These are phyloP conservation scores for Latrodectus elegans DNA, from an alignment of 2,888 invertebrate genomes.

Conservation along the genomic window DNA sequence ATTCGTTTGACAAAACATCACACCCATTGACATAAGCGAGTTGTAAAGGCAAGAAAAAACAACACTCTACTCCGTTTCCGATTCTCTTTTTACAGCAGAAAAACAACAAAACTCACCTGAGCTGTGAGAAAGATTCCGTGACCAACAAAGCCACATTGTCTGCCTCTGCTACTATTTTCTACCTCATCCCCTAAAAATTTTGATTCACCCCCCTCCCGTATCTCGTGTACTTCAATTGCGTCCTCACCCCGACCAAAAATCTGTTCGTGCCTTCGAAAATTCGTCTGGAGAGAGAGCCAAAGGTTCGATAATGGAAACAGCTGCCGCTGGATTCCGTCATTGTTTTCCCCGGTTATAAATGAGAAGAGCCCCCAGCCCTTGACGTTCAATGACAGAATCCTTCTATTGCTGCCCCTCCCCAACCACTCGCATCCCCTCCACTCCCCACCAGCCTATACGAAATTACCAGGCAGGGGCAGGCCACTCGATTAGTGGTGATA, in stretches of 20 bases:
- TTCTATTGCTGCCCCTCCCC: conserved; percentile 37
- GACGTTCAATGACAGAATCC: conserved; percentile 67
- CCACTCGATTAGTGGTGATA: conserved; percentile 68
- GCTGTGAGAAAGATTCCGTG: conserved; percentile 34
- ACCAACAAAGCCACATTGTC: conserved; percentile 51
- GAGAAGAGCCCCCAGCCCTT: conserved; percentile 63
- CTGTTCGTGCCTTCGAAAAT: conserved; percentile 63
- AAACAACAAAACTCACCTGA: background rate
- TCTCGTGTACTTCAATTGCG: conserved; percentile 7
- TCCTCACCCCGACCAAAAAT: conserved; percentile 36
- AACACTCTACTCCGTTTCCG: background rate
- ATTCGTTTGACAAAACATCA: too few relatives aligned
- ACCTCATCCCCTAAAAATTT: conserved; percentile 27
- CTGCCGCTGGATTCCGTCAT: conserved; percentile 66
- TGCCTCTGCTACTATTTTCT: background rate
- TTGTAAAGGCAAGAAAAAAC: too few relatives aligned
- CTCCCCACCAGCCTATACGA: conserved; percentile 21
- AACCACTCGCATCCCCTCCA: background rate
- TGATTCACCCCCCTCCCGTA: conserved; percentile 8
- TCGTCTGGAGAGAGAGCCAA: conserved; percentile 30
- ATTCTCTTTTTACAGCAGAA: background rate
- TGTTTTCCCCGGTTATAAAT: conserved; percentile 68
- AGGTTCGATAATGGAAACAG: conserved; percentile 68
- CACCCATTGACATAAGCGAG: too few relatives aligned
- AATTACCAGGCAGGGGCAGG: conserved; percentile 56